Evolutionary conservation across 2,888 invertebrate species (phyloP), one percentile per base, ranked within the genome.

Genomic region (Apotomis betuletana): DNA sequence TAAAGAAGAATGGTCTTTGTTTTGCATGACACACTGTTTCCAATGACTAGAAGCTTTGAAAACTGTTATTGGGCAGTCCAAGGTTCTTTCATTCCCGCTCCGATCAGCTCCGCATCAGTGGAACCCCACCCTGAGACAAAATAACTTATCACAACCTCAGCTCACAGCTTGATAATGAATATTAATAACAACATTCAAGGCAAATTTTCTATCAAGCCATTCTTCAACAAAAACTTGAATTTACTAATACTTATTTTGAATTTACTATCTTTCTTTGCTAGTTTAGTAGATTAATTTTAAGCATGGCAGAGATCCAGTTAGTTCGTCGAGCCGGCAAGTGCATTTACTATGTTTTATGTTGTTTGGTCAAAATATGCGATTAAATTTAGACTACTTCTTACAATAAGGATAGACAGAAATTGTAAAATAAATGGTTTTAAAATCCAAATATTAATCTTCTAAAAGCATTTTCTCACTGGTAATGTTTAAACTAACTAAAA

Each of bases 331-430:
- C 59, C 54, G 67, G 69, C 67, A 69, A 69, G 68, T 69, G 67
- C 68, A 74, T 69, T 69, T n/a, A 72, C 70, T 73, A 67, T 64
- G 68, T 68, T 73, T 64, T 64, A 36, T 74, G 46, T 65, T 58
- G 44, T 8, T 64, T 52, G 63, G 63, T 44, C 44, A 70, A 70
- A 58, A 64, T 59, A 6, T 6, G 57, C 27, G 8, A 13, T 41
- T n/a, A n/a, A 12, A 9, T 58, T 27, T 49, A 49, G 9, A 8
- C 3, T 49, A 12, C 6, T 3, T 41, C 5, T 6, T 6, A 41
- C 41, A 41, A 41, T 41, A 6, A 41, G 4, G 5, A 3, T 27
- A 27, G 27, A 27, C 2, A 27, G 27, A 27, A 27, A 27, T 27
- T 27, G 27, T 27, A 27, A 41, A 41, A 41, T 41, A 41, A 41